Base-by-base conservation (phyloP, 2,797 vertebrate species). In the Perodicticus potto region DNA sequence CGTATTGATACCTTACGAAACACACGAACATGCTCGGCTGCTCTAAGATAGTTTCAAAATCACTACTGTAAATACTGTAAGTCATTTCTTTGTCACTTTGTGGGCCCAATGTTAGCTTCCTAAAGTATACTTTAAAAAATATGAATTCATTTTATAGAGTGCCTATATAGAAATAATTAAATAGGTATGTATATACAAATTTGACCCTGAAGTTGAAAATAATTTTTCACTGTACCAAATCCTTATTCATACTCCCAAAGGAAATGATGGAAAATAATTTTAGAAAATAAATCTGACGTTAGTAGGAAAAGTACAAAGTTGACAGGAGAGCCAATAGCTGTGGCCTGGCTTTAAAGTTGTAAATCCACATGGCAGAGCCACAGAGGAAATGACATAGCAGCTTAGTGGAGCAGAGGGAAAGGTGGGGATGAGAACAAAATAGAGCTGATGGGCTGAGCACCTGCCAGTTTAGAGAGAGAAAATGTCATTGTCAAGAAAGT, bases 401-500 rank as follows among this genome's bases (percentile, higher is more conserved):
- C 57, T 84, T 53, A 69, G 59, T 27, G 74, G 63, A 34, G 72
- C 77, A 22, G 17, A 55, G 55, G 72, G 55, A 69, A 76, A 17
- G 59, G 55, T 13, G 29, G 49, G 11, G 69, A 77, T 63, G 40
- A 81, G 55, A 80, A 72, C 45, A 86, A 92, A 37, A 49, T 5
- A 45, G 43, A 67, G 74, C 10, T 93, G 83, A 97, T 61, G 55
- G 89, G 59, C 89, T 77, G 70, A 96, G 53, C 22, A 76, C 83
- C 91, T 86, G 70, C 83, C 61, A 1, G 69, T 70, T 84, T 37
- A 82, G 85, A 97, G 86, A 77, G 55, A 94, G 17, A 37, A 53
- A 20, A 25, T 61, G 95, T 88, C 95, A 91, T 43, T 78, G 74
- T 69, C 83, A 72, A 87, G 74, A 95, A 87, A 89, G 55, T 14